Percentiles rank a stretch among this genome's conserved stretches.
Conservation (phyloP, 2,113 vertebrate genomes). For the Turdus rufiventris region DNA sequence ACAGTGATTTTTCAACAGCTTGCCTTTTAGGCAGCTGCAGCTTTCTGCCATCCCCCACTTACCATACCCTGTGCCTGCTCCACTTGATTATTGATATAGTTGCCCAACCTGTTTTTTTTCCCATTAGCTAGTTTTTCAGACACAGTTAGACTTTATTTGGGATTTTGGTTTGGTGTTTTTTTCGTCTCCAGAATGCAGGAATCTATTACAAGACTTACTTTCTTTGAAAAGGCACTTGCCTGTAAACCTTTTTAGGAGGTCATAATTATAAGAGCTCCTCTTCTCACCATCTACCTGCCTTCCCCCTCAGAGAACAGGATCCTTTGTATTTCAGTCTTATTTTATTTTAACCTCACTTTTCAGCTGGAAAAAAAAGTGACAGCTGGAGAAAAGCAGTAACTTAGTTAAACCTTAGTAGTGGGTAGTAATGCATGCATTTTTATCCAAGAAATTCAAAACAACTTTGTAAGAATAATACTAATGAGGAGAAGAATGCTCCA, state of each 20-base stretch:
- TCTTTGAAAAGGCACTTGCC: not conserved
- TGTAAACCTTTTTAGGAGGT: slow-evolving; percentile 38
- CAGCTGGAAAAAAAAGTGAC: slow-evolving; percentile 32
- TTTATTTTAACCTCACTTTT: slow-evolving; percentile 45
- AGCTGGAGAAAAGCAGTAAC: slow-evolving; percentile 27
- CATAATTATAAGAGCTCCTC: slow-evolving; percentile 30
- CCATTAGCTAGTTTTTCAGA: slow-evolving; percentile 12
- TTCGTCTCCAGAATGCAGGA: not conserved
- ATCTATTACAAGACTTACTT: slow-evolving; percentile 15
- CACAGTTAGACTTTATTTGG: not conserved
- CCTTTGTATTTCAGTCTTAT: slow-evolving; percentile 29
- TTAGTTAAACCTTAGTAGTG: slow-evolving; percentile 39
- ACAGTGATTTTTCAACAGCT: not conserved
- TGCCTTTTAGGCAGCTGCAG: not conserved
- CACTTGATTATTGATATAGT: not conserved
- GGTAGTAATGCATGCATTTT: slow-evolving; percentile 45
- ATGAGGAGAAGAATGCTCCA: not conserved
- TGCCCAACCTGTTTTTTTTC: not conserved
- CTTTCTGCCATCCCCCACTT: not conserved
- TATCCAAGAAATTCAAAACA: not conserved
- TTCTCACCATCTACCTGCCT: slow-evolving; percentile 14
- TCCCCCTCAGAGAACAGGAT: slow-evolving; percentile 26
- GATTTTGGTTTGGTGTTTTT: not conserved
- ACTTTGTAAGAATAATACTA: slow-evolving; percentile 9
- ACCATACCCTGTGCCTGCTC: not conserved